Evolutionary conservation across 2,797 vertebrate genomes (phyloP).

Genomic region (Glyptemys insculpta): DNA sequence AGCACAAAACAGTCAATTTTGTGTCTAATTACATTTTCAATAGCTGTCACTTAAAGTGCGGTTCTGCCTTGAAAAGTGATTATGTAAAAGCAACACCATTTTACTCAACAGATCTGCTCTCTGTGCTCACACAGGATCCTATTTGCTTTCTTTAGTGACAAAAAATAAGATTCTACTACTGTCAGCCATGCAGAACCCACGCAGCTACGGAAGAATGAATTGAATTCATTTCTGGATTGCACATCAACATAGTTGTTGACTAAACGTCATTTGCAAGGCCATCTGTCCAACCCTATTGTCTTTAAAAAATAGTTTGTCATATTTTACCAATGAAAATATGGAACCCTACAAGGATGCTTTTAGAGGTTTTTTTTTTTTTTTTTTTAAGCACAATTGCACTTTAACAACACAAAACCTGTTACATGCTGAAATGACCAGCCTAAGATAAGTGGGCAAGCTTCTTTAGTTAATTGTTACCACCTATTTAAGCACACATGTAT

Average conservation of each 20-base stretch:
- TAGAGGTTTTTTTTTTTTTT: not conserved
- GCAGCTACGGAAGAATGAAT: constrained; percentile 2
- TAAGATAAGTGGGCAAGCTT: constrained; percentile 12
- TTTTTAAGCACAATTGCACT: not conserved
- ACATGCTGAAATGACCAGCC: not conserved
- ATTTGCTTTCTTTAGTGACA: not conserved
- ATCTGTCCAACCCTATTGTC: constrained; percentile 33
- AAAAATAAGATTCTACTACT: constrained; percentile 3
- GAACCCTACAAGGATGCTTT: constrained; percentile 3
- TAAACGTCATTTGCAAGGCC: constrained; percentile 55
- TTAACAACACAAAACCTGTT: not conserved
- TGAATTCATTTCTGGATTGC: constrained; percentile 64
- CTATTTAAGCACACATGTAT: constrained; percentile 29
- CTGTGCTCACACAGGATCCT: not conserved
- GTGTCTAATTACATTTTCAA: not conserved
- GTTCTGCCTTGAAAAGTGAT: constrained; percentile 14
- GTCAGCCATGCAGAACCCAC: constrained; percentile 15
- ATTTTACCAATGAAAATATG: not conserved
- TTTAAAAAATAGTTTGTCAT: constrained; percentile 19
- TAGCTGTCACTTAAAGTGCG: not conserved
- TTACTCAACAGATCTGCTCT: not conserved
- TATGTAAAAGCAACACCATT: constrained; percentile 6
- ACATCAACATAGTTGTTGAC: constrained; percentile 34
- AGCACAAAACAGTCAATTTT: not conserved
- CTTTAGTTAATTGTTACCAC: constrained; percentile 12